Conservation (phyloP, 2,113 vertebrate genomes). For the Climacteris rufus region DNA sequence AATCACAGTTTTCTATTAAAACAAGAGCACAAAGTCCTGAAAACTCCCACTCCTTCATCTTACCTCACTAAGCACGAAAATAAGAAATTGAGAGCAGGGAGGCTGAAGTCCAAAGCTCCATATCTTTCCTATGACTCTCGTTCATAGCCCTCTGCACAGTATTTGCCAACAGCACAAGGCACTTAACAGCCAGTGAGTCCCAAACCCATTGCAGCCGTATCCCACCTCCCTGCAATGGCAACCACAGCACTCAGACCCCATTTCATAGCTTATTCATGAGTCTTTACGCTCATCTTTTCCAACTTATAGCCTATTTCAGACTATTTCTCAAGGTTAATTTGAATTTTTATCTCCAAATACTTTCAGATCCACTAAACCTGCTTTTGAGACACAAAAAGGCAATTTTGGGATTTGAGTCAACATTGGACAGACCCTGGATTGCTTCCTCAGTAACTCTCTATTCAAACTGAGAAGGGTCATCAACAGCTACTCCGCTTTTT, state of each 20-base stretch:
- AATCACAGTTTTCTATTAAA: not conserved
- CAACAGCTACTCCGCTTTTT: not conserved
- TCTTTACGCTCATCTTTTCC: not conserved
- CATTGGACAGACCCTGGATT: not conserved
- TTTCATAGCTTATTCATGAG: not conserved
- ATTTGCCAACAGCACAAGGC: not conserved
- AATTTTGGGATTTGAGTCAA: not conserved
- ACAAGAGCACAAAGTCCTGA: not conserved
- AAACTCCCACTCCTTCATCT: not conserved
- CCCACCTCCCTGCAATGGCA: not conserved
- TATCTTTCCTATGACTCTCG: not conserved
- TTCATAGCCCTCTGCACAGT: rapidly evolving
- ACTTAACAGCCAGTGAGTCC: not conserved
- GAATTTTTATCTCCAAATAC: not conserved
- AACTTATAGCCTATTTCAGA: not conserved
- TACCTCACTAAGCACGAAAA: not conserved
- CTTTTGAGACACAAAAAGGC: not conserved
- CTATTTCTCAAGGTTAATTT: not conserved
- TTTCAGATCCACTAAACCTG: not conserved
- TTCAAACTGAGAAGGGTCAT: not conserved
- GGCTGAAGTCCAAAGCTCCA: not conserved
- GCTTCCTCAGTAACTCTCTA: not conserved
- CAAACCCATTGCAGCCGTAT: not conserved
- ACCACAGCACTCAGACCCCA: not conserved
- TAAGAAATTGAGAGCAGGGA: not conserved